Conservation (phyloP, 2,113 vertebrate species). For the Rousettus leschenaultii region DNA sequence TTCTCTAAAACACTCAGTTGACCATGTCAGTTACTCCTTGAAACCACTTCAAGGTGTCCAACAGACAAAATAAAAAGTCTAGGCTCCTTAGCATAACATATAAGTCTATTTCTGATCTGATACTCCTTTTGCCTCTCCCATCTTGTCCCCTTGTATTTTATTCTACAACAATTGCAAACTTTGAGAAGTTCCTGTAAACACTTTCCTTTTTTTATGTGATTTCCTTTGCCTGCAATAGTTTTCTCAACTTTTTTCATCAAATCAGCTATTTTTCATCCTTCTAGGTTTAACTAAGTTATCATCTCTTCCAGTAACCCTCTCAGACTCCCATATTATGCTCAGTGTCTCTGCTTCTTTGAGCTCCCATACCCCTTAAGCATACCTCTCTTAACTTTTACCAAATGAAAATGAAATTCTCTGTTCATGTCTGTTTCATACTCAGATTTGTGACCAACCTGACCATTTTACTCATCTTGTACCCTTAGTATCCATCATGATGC, state of each 20-base stretch:
- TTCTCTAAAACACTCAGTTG: slow-evolving; percentile 7
- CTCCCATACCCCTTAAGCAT: not conserved
- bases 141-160: not conserved
- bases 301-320: not conserved
- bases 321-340: not conserved
- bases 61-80: not conserved
- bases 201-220: not conserved
- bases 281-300: slow-evolving; percentile 10
- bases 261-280: slow-evolving; percentile 32
- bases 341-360: slow-evolving; percentile 3
- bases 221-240: not conserved
- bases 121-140: not conserved
- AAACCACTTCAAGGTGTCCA: not conserved
- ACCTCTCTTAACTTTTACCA: slow-evolving; percentile 22
- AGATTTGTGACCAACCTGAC: not conserved
- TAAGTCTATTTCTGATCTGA: not conserved
- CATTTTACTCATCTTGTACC: not conserved
- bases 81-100: not conserved
- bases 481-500: not conserved
- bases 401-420: not conserved
- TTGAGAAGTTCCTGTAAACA: not conserved
- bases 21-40: not conserved
- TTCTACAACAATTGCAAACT: slow-evolving; percentile 14
- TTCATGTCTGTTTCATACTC: slow-evolving; percentile 22
- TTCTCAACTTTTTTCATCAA: not conserved